Evolutionary conservation across 2,113 vertebrate species (phyloP).

Genomic region (Macquaria ambigua): DNA sequence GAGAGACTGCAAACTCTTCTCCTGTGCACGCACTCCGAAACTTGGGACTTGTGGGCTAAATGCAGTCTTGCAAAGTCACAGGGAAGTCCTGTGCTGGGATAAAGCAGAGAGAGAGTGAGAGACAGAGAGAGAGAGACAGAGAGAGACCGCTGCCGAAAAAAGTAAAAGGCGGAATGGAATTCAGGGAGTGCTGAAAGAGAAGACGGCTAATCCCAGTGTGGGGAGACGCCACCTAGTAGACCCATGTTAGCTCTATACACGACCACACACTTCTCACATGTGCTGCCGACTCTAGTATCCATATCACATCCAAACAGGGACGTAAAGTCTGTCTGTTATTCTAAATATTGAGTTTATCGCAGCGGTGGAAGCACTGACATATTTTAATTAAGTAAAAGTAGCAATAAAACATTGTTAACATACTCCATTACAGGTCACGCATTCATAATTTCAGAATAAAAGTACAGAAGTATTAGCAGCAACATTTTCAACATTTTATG

Average conservation of each 20-base stretch:
- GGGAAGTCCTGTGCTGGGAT: constrained; percentile 72
- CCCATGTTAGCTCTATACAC: background rate
- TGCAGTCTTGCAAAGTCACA: constrained; percentile 68
- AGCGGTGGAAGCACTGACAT: background rate
- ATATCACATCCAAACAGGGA: background rate
- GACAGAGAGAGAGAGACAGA: constrained; percentile 27
- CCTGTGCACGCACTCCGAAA: constrained; percentile 57
- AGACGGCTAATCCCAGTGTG: constrained; percentile 54
- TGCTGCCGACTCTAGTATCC: background rate
- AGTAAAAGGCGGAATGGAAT: constrained; percentile 85
- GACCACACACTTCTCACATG: constrained; percentile 22
- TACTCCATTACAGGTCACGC: background rate
- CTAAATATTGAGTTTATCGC: background rate
- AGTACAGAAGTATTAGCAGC: background rate
- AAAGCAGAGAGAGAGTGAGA: constrained; percentile 1
- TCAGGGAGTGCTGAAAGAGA: constrained; percentile 75
- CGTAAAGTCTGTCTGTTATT: background rate
- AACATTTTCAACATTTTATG: background rate
- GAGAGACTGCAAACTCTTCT: constrained; percentile 46
- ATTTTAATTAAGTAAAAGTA: background rate
- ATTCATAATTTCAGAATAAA: background rate
- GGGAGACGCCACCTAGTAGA: constrained; percentile 68
- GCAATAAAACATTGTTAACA: background rate
- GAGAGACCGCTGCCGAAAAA: constrained; percentile 41
- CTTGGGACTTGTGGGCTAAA: constrained; percentile 61